These are phyloP conservation scores for Pollenia labialis DNA, from an alignment of 2,888 invertebrate species.

Conservation along the genomic window DNA sequence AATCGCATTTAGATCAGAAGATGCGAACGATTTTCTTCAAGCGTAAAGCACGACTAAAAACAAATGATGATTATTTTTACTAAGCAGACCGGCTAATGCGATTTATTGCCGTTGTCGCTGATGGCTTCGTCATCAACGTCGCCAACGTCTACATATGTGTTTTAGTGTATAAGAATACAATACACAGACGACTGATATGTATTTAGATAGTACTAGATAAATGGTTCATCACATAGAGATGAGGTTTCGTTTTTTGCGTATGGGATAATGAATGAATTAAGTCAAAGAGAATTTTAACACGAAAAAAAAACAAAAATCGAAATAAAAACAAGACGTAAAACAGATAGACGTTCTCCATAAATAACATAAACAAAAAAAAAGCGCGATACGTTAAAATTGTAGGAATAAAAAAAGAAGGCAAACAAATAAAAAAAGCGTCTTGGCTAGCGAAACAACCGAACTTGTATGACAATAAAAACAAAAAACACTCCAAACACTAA, in stretches of 20 bases:
- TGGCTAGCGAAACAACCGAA: slow-evolving; percentile 66
- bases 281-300: slow-evolving; percentile 32
- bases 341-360: slow-evolving; percentile 1
- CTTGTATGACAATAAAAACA: slow-evolving; percentile 51
- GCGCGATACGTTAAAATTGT: not conserved
- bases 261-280: slow-evolving; percentile 47
- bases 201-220: slow-evolving; percentile 13
- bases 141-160: slow-evolving; percentile 19
- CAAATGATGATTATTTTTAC: slow-evolving; percentile 58
- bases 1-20: slow-evolving; percentile 35
- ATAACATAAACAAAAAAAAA: not conserved
- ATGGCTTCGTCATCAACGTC: slow-evolving; percentile 26
- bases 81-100: slow-evolving; percentile 66
- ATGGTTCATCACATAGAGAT: slow-evolving; percentile 38
- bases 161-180: slow-evolving; percentile 21
- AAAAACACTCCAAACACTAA: slow-evolving; percentile 41
- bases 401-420: not conserved
- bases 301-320: slow-evolving; percentile 18
- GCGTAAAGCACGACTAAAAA: slow-evolving; percentile 69
- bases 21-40: slow-evolving; percentile 68
- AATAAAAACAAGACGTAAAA: not conserved
- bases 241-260: slow-evolving; percentile 22
- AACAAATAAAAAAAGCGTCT: slow-evolving; percentile 54
- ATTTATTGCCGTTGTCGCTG: slow-evolving; percentile 47
- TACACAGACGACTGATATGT: slow-evolving; percentile 25